Conservation (phyloP, 2,113 vertebrate species). For the Nothoprocta perdicaria region DNA sequence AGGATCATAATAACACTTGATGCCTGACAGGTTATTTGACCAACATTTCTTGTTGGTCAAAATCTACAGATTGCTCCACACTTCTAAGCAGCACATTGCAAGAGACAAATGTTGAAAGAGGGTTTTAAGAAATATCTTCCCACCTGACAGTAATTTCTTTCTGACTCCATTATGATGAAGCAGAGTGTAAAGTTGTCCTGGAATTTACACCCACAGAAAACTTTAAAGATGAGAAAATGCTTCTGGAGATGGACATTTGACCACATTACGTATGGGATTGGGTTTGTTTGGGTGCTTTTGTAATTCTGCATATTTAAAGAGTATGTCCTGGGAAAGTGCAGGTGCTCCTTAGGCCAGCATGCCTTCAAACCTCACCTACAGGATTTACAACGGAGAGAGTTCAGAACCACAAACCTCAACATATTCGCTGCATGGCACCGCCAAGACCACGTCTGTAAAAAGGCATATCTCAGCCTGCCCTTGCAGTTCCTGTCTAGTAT, state of each 20-base stretch:
- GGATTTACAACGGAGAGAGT: constrained; percentile 29
- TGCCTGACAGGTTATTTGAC: neutral
- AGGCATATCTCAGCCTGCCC: constrained; percentile 54
- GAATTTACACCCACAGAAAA: constrained; percentile 61
- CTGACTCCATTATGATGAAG: constrained; percentile 66
- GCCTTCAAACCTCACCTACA: constrained; percentile 47
- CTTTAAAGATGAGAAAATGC: constrained; percentile 67
- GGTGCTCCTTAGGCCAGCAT: constrained; percentile 47
- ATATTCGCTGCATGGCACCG: neutral
- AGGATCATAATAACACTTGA: neutral
- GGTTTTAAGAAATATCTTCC: constrained; percentile 57
- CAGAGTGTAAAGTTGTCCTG: constrained; percentile 31
- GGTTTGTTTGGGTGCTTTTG: constrained; percentile 38
- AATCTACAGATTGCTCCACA: constrained; percentile 23
- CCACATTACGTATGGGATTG: constrained; percentile 19
- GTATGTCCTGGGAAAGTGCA: constrained; percentile 58
- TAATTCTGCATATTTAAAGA: constrained; percentile 55
- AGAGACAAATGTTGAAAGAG: constrained; percentile 39
- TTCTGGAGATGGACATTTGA: constrained; percentile 67
- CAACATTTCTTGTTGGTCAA: neutral
- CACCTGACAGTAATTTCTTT: constrained; percentile 60
- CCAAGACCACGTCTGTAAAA: constrained; percentile 26
- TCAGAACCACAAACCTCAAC: constrained; percentile 68
- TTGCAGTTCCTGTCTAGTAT: constrained; percentile 20
- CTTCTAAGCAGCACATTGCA: constrained; percentile 13